phyloP scores from a whole-genome alignment of 2,888 invertebrate species.

The Mimachlamys varia region DNA sequence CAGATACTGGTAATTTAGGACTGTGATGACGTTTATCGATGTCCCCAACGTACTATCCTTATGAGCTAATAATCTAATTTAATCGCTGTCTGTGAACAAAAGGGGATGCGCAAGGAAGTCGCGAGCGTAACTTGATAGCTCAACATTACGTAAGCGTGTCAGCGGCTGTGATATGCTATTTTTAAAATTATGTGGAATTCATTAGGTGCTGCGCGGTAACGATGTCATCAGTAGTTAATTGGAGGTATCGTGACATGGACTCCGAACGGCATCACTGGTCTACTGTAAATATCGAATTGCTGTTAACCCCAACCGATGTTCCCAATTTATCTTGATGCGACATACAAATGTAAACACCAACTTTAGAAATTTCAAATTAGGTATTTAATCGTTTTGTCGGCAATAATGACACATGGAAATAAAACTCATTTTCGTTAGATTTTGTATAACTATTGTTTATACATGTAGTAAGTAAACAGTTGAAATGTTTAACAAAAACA shows the following conservation, averaged over 20 bases:
- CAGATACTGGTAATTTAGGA: slow-evolving; percentile 33
- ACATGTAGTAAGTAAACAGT: too few species aligned
- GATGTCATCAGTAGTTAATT: not conserved
- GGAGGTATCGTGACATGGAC: not conserved
- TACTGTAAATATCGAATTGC: too few species aligned
- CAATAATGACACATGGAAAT: too few species aligned
- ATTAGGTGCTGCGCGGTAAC: not conserved
- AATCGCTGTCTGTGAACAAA: slow-evolving; percentile 22
- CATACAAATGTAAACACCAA: too few species aligned
- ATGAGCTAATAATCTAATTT: slow-evolving; percentile 29
- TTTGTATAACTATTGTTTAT: too few species aligned
- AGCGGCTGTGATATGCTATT: not conserved
- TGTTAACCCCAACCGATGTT: too few species aligned
- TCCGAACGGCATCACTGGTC: too few species aligned
- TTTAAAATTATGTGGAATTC: slow-evolving; percentile 6
- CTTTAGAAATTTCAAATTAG: too few species aligned
- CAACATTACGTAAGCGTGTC: not conserved
- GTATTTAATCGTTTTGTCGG: too few species aligned
- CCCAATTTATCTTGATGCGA: too few species aligned
- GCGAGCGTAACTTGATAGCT: not conserved
- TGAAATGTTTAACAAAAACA: not conserved
- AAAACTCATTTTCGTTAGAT: too few species aligned
- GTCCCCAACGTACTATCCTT: slow-evolving; percentile 25
- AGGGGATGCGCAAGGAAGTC: not conserved
- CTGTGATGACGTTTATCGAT: not conserved